These are phyloP conservation scores for Phrixothrix hirtus DNA, from an alignment of 2,888 invertebrate species.

Conservation along the genomic window DNA sequence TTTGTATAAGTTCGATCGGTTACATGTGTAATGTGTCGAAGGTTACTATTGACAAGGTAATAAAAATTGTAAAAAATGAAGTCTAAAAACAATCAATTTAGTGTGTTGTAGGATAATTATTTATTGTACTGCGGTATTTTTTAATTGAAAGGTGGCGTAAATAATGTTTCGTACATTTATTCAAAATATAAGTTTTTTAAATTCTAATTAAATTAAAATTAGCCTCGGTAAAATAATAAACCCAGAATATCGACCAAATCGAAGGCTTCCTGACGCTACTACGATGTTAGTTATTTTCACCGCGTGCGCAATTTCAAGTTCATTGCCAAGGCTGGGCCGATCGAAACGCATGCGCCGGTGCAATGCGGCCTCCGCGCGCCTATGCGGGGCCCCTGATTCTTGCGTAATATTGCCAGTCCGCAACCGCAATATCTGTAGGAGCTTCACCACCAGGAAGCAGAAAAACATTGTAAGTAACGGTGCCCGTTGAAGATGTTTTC, in stretches of 20 bases:
- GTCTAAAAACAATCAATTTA: no score
- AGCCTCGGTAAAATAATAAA: neutral
- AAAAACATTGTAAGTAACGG: constrained; percentile 40
- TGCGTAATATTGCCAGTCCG: constrained; percentile 48
- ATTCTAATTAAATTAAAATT: no score
- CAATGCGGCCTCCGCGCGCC: constrained; percentile 62
- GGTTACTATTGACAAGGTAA: no score
- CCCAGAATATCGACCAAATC: constrained; percentile 21
- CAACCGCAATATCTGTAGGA: constrained; percentile 44
- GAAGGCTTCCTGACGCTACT: constrained; percentile 7
- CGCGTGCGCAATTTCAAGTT: constrained; percentile 67
- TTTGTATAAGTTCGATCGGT: no score
- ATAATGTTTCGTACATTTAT: no score
- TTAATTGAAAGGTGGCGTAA: no score
- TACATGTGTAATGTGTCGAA: no score
- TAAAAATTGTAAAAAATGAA: no score
- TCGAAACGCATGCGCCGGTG: constrained; percentile 57
- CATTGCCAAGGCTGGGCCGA: constrained; percentile 72
- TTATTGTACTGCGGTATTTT: neutral
- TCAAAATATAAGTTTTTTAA: no score
- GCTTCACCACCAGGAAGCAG: constrained; percentile 42
- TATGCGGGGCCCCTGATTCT: constrained; percentile 47
- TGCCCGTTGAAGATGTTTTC: constrained; percentile 38
- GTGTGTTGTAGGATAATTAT: no score
- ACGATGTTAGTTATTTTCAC: constrained; percentile 21